Conservation (phyloP, 2,797 vertebrate species). For the Diceros bicornis region DNA sequence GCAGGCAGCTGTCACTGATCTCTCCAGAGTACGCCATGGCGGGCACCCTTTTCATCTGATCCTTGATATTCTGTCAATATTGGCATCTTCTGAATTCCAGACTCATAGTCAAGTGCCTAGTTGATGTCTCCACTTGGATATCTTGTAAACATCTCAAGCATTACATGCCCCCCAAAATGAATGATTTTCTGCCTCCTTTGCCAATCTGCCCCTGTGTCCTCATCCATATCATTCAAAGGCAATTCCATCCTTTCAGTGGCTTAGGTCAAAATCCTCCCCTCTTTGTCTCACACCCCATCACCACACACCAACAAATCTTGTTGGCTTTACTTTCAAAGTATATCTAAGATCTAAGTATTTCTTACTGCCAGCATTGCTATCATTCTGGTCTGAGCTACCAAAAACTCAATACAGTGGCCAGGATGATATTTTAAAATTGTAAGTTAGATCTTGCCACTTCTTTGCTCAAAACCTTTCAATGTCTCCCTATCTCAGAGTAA, state of each 20-base stretch:
- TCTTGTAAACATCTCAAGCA: background rate
- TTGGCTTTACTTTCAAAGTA: background rate
- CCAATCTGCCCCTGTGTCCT: background rate
- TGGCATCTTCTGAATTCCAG: background rate
- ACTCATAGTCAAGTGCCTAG: background rate
- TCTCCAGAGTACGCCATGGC: background rate
- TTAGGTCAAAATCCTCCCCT: background rate
- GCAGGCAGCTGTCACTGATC: background rate
- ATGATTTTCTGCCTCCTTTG: background rate
- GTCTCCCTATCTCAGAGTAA: background rate
- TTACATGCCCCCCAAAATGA: background rate
- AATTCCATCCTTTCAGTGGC: background rate
- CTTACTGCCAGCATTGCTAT: background rate
- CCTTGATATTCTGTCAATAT: background rate
- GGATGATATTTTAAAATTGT: background rate
- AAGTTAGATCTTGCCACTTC: background rate
- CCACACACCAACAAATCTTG: background rate
- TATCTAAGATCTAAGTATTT: background rate
- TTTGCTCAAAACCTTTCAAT: background rate
- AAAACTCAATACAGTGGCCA: background rate
- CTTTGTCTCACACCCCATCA: background rate
- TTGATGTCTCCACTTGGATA: background rate
- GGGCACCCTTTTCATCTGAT: background rate
- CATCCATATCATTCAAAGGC: background rate
- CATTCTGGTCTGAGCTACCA: background rate